Evolutionary conservation across 64 coral and sea anemone species (phyloP), one percentile per base, ranked within the genome.

Genomic region (Montipora capricornis): DNA sequence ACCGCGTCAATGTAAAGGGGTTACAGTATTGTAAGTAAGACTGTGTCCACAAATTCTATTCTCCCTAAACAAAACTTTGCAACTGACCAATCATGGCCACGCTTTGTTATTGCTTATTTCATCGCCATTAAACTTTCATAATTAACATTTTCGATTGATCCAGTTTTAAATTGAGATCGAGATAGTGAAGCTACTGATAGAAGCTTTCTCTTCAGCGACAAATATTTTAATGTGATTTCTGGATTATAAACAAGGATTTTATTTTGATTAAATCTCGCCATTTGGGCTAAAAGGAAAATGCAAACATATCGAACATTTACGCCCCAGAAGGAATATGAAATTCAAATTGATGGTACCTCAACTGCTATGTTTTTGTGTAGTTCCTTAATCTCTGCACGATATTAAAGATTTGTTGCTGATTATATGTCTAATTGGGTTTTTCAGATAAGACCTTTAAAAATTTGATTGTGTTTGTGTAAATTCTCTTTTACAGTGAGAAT

Each of bases 121-220:
- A 71, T 71, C 3, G 19, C 17, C 37, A 71, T 71, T 71, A 86
- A 71, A 86, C n/a, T 86, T 71, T 86, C 66, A 50, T 86, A 20
- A 71, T 71, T 86, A 50, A 71, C 66, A 49, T 68, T 52, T 67
- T 24, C 8, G 44, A 20, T 49, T 68, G 12, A 19, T 84, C 26
- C 14, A 2, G 37, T 45, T 46, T 14, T 16, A 46, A 37, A 44
- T 37, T 45, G 29, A 15, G 44, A 4, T 76, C 10, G 14, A 64
- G 61, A 15, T 44, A 44, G 12, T 47, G n/a, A 6, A 75, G 24
- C 20, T 29, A 10, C 11, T 24, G 22, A 47, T 9, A 76, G 46
- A 46, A 14, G 20, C 12, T 29, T 13, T 10, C 10, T 44, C 8
- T 37, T 37, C 37, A 37, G 37, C 37, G 37, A 37, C 37, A 37